Evolutionary conservation across 2,797 vertebrate species (phyloP).

Genomic region (Knipowitschia caucasica): DNA sequence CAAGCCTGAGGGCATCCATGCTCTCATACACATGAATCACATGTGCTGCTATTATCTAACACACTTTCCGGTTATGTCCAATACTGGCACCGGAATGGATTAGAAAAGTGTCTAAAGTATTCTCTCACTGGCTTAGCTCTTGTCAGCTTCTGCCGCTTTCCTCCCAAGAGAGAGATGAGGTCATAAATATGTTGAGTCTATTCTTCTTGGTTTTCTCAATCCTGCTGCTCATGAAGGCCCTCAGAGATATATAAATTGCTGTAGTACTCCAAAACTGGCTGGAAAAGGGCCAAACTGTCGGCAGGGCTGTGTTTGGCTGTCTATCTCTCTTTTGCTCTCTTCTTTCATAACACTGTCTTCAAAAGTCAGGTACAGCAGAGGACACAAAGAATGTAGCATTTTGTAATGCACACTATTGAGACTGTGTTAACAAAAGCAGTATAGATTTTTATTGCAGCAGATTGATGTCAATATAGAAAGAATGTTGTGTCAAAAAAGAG

Average conservation of each 20-base stretch:
- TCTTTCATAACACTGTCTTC: slow-evolving; percentile 21
- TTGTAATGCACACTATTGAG: slow-evolving; percentile 6
- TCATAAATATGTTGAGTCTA: slow-evolving; percentile 20
- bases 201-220: slow-evolving; percentile 35
- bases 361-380: slow-evolving; percentile 17
- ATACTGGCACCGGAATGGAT: slow-evolving; percentile 5
- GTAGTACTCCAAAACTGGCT: slow-evolving; percentile 18
- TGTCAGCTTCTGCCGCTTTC: slow-evolving; percentile 6
- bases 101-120: slow-evolving; percentile 24
- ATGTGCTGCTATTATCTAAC: slow-evolving; percentile 14
- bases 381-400: background rate
- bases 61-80: slow-evolving; percentile 11
- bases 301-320: slow-evolving; percentile 20
- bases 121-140: slow-evolving; percentile 5
- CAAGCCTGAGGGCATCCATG: slow-evolving; percentile 35
- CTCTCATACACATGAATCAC: background rate
- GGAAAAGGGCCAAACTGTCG: slow-evolving; percentile 22
- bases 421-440: background rate
- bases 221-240: slow-evolving; percentile 25
- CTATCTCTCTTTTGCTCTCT: slow-evolving; percentile 18
- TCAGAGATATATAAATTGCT: slow-evolving; percentile 35
- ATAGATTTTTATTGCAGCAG: no score
- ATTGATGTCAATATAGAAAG: no score
- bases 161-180: slow-evolving; percentile 4
- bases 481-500: no score